These are phyloP conservation scores for Saimiri boliviensis DNA, from an alignment of 2,113 vertebrate species.

Conservation along the genomic window DNA sequence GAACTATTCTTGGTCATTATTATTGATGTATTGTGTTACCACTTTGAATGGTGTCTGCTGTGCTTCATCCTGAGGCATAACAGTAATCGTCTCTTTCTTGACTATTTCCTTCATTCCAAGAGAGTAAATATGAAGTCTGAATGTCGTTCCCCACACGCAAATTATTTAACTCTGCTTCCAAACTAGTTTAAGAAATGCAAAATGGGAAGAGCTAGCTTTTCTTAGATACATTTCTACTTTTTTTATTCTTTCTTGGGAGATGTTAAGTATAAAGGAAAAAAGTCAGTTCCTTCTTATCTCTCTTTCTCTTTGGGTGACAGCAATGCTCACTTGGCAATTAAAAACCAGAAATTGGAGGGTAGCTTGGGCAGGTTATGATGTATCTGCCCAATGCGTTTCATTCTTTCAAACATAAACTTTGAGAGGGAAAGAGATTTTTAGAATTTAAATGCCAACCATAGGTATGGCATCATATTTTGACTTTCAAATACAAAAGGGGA, in stretches of 20 bases:
- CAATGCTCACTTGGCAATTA: neutral
- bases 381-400: neutral
- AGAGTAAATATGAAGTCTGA: constrained; percentile 51
- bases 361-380: neutral
- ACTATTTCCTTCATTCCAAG: constrained; percentile 65
- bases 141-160: constrained; percentile 65
- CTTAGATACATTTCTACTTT: neutral
- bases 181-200: constrained; percentile 66
- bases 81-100: constrained; percentile 75
- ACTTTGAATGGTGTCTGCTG: constrained; percentile 73
- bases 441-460: neutral
- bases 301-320: neutral
- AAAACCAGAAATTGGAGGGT: neutral
- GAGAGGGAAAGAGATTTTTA: neutral
- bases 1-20: constrained; percentile 75
- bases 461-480: constrained; percentile 38
- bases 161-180: constrained; percentile 50
- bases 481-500: neutral
- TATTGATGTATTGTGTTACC: constrained; percentile 75
- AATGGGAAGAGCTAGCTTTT: constrained; percentile 25
- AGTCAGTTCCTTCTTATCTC: neutral
- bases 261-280: neutral
- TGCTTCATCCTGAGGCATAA: constrained; percentile 68
- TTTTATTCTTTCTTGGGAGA: constrained; percentile 10
- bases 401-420: neutral